These are phyloP conservation scores for Penaeus chinensis DNA, from an alignment of 1,140 invertebrate genomes.

Conservation along the genomic window DNA sequence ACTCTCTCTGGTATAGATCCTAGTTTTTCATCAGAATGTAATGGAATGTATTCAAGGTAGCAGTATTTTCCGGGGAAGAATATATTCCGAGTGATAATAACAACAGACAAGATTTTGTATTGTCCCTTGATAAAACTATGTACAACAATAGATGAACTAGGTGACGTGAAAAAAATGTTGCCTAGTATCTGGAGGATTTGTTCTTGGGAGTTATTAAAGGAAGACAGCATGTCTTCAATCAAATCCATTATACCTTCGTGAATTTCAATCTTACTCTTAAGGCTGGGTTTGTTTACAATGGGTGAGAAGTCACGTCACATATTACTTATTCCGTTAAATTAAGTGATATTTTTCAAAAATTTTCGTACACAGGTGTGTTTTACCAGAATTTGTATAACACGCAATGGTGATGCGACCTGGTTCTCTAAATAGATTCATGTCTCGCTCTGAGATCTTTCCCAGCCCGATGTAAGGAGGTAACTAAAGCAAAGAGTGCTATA, in stretches of 20 bases:
- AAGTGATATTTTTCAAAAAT: not conserved
- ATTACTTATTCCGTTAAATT: not conserved
- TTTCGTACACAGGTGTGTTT: slow-evolving; percentile 26
- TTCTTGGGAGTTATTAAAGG: not conserved
- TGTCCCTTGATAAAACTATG: slow-evolving; percentile 6
- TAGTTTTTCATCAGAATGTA: not conserved
- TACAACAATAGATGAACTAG: not conserved
- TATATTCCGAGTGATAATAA: not conserved
- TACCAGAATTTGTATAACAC: not conserved
- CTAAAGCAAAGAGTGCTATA: too few relatives aligned
- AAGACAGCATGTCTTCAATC: not conserved
- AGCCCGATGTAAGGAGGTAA: too few relatives aligned
- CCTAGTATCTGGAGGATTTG: slow-evolving; percentile 4
- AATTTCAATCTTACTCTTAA: not conserved
- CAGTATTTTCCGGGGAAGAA: slow-evolving; percentile 1
- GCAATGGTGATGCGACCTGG: not conserved
- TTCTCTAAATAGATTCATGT: not conserved
- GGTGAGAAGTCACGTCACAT: not conserved
- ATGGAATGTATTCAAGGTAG: not conserved
- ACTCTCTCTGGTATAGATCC: too few relatives aligned
- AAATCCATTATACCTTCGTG: not conserved
- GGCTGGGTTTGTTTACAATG: not conserved
- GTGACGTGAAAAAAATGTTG: not conserved
- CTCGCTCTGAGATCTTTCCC: too few relatives aligned
- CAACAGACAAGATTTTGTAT: not conserved